Percentiles rank a stretch among this genome's conserved stretches.
phyloP scores from a whole-genome alignment of 2,113 vertebrate species.

The Corythornis cristatus region DNA sequence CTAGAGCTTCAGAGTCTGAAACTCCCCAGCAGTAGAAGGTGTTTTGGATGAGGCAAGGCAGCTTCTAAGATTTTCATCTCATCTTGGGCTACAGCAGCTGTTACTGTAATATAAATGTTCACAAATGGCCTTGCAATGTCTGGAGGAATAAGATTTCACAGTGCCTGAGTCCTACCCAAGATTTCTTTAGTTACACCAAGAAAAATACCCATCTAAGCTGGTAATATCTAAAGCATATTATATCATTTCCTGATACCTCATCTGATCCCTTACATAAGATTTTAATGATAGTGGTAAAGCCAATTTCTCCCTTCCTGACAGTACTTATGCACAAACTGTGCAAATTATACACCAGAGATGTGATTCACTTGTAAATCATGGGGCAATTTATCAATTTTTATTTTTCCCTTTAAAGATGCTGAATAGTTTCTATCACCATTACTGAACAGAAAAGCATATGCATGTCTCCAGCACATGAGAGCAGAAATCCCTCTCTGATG shows the following conservation, averaged over 20 bases:
- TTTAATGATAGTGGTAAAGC: background rate
- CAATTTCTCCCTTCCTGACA: background rate
- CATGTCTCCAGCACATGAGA: background rate
- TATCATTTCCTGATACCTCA: background rate
- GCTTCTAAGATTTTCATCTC: background rate
- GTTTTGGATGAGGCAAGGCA: background rate
- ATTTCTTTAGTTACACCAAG: background rate
- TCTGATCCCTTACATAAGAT: background rate
- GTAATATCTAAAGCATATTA: background rate
- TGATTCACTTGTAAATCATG: background rate
- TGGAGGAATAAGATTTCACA: background rate
- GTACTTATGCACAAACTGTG: background rate
- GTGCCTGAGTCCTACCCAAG: background rate
- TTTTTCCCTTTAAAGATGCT: background rate
- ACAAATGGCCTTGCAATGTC: background rate
- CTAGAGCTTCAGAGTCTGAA: background rate
- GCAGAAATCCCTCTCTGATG: background rate
- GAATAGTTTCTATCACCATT: background rate
- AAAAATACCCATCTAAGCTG: background rate
- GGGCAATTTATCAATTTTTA: background rate
- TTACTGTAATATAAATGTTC: background rate
- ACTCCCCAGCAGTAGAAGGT: background rate
- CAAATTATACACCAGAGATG: background rate
- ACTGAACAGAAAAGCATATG: background rate
- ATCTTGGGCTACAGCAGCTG: no score